Evolutionary conservation across 1,140 invertebrate species (phyloP), one percentile per base, ranked within the genome.

Genomic region (Hydropsyche tenuis): DNA sequence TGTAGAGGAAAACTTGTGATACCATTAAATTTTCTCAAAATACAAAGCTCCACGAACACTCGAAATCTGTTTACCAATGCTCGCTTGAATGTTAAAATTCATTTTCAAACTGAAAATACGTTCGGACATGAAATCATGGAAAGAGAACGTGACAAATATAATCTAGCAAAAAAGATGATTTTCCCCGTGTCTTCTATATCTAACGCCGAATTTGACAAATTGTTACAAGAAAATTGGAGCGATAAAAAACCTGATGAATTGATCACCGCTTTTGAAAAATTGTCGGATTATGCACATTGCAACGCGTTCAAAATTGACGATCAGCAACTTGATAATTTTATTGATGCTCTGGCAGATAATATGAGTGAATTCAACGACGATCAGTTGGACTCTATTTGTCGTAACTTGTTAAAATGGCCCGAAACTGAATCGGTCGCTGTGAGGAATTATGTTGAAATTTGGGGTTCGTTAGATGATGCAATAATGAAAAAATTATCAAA

Each of bases 401-500:
- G 75, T 4, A 78, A 74, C 53, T 30, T 88, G 1, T 56, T 46
- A 18, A 75, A 81, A 37, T 79, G 82, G 76, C 87, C 86, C 4
- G 43, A 48, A 30, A 80, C 79, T 14, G 78, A 78, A 14, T 78
- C 78, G 0, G 78, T 81, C 4, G 79, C 79, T 11, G 73, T 76
- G 0, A 78, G 75, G 18, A 87, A 87, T 78, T 87, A 81, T 77
- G 81, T 86, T 75, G 84, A 87, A 73, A 78, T 90, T 1, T 87
- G 86, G 82, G 84, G 84, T 53, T 81, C 80, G n/a, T 73, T 90
- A 42, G 87, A 90, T 75, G 81, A 84, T 20, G 81, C 87, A 51
- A 87, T 87, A 71, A 76, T 81, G 22, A 81, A 80, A 30, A 81
- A 85, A 73, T 76, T 85, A 0, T 69, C 76, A 0, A 43, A 76